Base-by-base conservation (phyloP, 37 sponge, comb jelly and placozoan species). In the Petrosia ficiformis region DNA sequence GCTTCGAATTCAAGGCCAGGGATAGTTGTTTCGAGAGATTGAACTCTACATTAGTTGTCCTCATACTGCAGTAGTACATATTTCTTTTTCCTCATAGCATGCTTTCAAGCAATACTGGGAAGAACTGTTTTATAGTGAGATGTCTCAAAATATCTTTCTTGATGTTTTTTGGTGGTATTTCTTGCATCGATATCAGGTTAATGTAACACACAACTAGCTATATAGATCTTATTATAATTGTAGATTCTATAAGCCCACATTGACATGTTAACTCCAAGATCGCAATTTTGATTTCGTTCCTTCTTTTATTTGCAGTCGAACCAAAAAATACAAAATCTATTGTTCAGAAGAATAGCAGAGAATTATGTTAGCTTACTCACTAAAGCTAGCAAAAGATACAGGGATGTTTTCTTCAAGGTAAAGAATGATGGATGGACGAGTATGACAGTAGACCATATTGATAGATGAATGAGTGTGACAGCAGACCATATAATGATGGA, bases 161-260 rank as follows among this genome's bases (percentile, higher is more conserved):
- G 93, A 92, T 68, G 67, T 68, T 44, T 92, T 87, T 77, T 92
- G 93, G 93, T 92, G 93, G 93, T 82, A 72, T 65, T 96, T 93
- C 57, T 79, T 94, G 26, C 84, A 94, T 2, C n/a, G 42, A 25
- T 94, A 84, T 48, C 95, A 90, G 56, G 83, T 86, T 32, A 22
- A 52, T 11, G 39, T 4, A 39, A 10, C 58, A 59, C 14, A 8
- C 43, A 26, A 44, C 42, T n/a, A 39, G 34, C 1, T 38, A 41
- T 14, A 34, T n/a, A n/a, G n/a, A n/a, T n/a, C n/a, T n/a, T n/a
- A n/a, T n/a, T n/a, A n/a, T n/a, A n/a, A n/a, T n/a, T n/a, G n/a
- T n/a, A n/a, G n/a, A n/a, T n/a, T n/a, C n/a, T n/a, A n/a, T n/a
- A n/a, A n/a, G n/a, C n/a, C n/a, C n/a, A n/a, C n/a, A n/a, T n/a